These are phyloP conservation scores for Trachelus tabidus DNA, from an alignment of 2,888 invertebrate genomes.

Conservation along the genomic window DNA sequence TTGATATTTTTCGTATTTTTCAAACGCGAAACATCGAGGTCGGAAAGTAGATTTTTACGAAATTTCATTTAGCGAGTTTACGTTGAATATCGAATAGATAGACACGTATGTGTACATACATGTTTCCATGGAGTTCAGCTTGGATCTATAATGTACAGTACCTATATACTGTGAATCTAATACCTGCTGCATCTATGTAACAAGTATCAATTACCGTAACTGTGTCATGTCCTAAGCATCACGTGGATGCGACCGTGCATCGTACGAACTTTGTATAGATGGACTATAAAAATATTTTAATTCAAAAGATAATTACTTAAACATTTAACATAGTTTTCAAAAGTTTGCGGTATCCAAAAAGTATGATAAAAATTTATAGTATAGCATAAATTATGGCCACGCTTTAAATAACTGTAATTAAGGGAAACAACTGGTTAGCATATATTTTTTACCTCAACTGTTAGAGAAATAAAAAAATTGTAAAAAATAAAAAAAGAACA, in stretches of 20 bases:
- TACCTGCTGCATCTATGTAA: background rate
- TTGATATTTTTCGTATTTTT: background rate
- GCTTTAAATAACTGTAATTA: background rate
- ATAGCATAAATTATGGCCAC: no score
- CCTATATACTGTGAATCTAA: background rate
- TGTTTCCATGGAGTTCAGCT: background rate
- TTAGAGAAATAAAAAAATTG: background rate
- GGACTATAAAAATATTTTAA: background rate
- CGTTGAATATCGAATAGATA: background rate
- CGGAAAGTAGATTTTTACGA: background rate
- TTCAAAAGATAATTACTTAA: background rate
- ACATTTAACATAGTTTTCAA: background rate
- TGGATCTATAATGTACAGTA: background rate
- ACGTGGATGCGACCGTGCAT: background rate
- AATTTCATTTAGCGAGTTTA: background rate
- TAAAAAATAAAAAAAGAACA: background rate
- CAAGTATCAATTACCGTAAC: slow-evolving; percentile 3
- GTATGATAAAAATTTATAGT: no score
- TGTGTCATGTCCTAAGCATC: background rate
- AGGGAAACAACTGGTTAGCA: background rate
- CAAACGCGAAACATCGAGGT: background rate
- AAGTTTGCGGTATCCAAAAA: no score
- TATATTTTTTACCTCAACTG: background rate
- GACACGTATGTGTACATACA: background rate
- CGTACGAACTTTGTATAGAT: background rate